Base-by-base conservation (phyloP, 2,113 vertebrate species). In the Cyphomyrus plagiostoma region DNA sequence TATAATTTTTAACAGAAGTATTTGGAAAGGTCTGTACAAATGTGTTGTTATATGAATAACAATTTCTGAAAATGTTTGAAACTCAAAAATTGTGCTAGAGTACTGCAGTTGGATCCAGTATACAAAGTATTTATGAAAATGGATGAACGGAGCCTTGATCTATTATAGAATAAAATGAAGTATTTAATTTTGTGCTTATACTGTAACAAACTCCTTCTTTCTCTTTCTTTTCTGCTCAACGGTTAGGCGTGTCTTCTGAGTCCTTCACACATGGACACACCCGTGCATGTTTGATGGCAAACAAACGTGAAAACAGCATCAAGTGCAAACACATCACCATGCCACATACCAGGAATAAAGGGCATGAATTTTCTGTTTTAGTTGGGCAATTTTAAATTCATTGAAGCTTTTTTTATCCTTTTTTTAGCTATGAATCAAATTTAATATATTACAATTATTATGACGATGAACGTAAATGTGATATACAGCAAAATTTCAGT, bases 201-300 rank as follows among this genome's bases (percentile, higher is more conserved):
- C 48, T 15, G 50, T 53, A 39, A 9, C 26, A 48, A 87, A 87
- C 13, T 53, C 26, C 30, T 30, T 21, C 53, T 56, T 21, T 56
- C 19, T 56, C 53, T 19, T 56, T 56, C 53, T 13, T 35, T 52
- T 49, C 85, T 53, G 85, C 26, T 87, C 1, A 53, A 56, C 3
- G 19, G 42, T 10, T n/a, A 5, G 35, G 50, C 15, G 35, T 58
- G 87, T 88, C 45, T 52, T 42, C 88, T 42, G 30, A 53, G 70
- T 56, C 52, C 77, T 89, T 89, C 80, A 89, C 39, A 89, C 80
- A 80, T 56, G 88, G 74, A 23, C 82, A 84, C 39, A 58, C 52
- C 39, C 10, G 39, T 48, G 50, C 11, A 58, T 89, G 89, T 89
- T 89, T 85, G 89, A 62, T 4, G 80, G 35, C 80, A 89, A 89